Base-by-base conservation (phyloP, 2,888 invertebrate genomes). In the Leistus spinibarbis region DNA sequence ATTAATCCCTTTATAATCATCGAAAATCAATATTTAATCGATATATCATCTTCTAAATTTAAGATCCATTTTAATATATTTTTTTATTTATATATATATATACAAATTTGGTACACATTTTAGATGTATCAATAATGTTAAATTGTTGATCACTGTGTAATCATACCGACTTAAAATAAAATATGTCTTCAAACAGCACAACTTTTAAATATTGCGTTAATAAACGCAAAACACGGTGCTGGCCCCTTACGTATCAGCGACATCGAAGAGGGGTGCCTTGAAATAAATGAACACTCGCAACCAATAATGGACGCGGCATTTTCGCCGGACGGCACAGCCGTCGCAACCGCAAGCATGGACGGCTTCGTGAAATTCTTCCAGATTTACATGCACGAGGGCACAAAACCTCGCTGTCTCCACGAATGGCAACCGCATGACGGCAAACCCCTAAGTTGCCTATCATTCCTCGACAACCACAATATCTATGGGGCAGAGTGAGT, bases 321-420 rank as follows among this genome's bases (percentile, higher is more conserved):
- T 85, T 95, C 97, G 62, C 97, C 97, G 0, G 98, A 98, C 87
- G 98, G 97, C 27, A 95, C 96, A 17, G 97, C 97, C 9, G 89
- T 98, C 75, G 97, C 97, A 62, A 95, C 97, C 54, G 96, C 96
- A 27, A 93, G 94, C 81, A 87, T 90, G 0, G 96, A 97, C 86
- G 98, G 98, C 68, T 90, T 91, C 81, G 95, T 98, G 66, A 94
- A 95, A 85, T 98, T 98, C 87, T 97, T 95, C 85, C 96, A 97
- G 88, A 90, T 94, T 57, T 93, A 93, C 84, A 90, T 93, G 86
- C 89, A 91, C 78, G 88, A 88, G 72, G 90, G 91, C 80, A 89
- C 88, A 79, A 90, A 91, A 79, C 94, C 93, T 3, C 90, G 95
- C 78, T 96, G 96, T 85, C 87, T 98, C 77, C 96, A 98, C 87